Evolutionary conservation across 1,140 invertebrate species (phyloP).

Genomic region (Trachymyrmex cornetzi): DNA sequence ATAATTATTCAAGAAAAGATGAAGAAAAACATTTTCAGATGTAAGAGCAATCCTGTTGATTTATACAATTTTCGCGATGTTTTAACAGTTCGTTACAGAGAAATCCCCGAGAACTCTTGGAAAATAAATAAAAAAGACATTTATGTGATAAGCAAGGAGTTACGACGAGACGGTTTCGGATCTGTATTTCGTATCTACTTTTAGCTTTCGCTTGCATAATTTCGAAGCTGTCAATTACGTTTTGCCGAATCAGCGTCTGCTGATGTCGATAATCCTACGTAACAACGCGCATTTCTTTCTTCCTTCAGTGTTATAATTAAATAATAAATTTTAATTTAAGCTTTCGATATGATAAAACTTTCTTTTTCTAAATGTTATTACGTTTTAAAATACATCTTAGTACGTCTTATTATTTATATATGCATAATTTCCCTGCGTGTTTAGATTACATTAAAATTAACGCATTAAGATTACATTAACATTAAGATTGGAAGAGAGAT

Average conservation of each 20-base stretch:
- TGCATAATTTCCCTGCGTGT: neutral
- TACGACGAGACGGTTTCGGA: conserved; percentile 1
- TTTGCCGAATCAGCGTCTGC: conserved; percentile 1
- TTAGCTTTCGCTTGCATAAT: conserved; percentile 66
- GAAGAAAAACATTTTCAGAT: neutral
- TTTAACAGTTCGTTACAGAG: neutral
- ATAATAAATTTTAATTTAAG: neutral
- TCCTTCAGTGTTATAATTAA: neutral
- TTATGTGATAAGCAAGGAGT: neutral
- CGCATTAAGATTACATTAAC: neutral
- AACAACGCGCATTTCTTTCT: neutral
- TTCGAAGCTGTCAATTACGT: conserved; percentile 55
- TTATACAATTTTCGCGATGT: neutral
- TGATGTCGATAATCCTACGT: neutral
- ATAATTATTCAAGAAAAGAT: neutral
- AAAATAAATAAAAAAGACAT: conserved; percentile 3
- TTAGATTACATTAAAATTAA: neutral
- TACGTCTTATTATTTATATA: neutral
- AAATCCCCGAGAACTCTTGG: neutral
- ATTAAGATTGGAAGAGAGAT: neutral
- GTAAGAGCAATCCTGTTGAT: neutral
- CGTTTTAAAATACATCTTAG: neutral
- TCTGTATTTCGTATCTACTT: conserved; percentile 48
- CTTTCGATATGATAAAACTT: neutral
- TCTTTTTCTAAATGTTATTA: neutral